Base-by-base conservation (phyloP, 2,113 vertebrate genomes). In the Thamnaconus septentrionalis region DNA sequence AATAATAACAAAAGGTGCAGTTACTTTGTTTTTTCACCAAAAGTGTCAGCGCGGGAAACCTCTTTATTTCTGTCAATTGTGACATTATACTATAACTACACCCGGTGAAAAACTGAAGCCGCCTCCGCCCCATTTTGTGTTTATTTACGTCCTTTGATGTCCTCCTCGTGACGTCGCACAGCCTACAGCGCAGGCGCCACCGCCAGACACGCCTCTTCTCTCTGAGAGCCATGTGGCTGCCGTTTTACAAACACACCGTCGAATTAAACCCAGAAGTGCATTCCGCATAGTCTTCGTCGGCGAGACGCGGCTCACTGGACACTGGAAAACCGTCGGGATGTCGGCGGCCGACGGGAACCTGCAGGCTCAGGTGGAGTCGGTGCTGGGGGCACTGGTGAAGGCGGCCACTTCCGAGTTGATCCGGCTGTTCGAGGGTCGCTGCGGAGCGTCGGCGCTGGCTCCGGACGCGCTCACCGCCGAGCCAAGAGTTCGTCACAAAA, bases 351-450 rank as follows among this genome's bases (percentile, higher is more conserved):
- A 53, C 3, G 62, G 53, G 61, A 70, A 56, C 64, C 82, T 92
- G 4, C 86, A 88, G 54, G 71, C 81, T 3, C 88, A 92, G 66
- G 88, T 92, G 70, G 87, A 90, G 73, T 76, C 84, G 5, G 78
- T 92, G 59, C 76, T 92, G 43, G 81, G 81, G 3, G 69, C 76
- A 10, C 71, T 92, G 69, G 69, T 92, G 7, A 90, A 85, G 67
- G 85, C 84, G 31, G 90, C 91, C 7, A 78, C 88, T 45, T 61
- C 74, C 67, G 91, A 92, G 83, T 80, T 92, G 10, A 87, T 83
- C 57, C 83, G 85, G 78, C 82, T 92, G 79, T 92, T 92, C 77
- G 89, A 92, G 81, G 80, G 81, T 71, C 81, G 79, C 12, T 85
- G 75, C 57, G 18, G 65, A 63, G 79, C 66, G 31, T 4, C 71